phyloP scores from a whole-genome alignment of 2,797 vertebrate species.

The Sarcoramphus papa region DNA sequence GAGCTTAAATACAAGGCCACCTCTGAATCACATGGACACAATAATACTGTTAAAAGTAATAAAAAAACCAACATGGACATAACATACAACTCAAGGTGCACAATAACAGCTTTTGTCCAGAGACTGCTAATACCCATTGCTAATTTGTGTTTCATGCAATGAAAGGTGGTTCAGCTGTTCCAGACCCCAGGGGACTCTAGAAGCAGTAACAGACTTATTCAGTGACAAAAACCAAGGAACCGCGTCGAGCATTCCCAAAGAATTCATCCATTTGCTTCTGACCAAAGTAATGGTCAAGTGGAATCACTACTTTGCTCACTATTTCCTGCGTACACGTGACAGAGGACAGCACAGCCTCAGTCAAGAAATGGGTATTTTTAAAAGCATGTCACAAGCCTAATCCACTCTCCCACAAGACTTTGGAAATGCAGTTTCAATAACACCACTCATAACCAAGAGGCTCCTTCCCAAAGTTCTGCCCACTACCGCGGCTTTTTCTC shows the following conservation, averaged over 20 bases:
- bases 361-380: background rate
- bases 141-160: background rate
- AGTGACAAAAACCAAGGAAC: background rate
- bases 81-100: background rate
- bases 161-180: background rate
- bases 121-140: background rate
- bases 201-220: background rate
- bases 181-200: background rate
- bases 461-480: background rate
- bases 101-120: background rate
- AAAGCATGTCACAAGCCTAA: background rate
- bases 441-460: background rate
- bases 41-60: background rate
- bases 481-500: background rate
- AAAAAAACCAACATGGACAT: background rate
- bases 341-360: background rate
- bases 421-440: background rate
- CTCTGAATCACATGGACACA: background rate
- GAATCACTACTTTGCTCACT: fast-evolving
- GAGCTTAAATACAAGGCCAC: background rate
- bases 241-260: fast-evolving
- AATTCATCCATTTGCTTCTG: background rate
- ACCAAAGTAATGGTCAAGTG: background rate
- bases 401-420: background rate
- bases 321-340: fast-evolving